These are phyloP conservation scores for Odontamblyopus lacepedii DNA, from an alignment of 2,797 vertebrate genomes.

Conservation along the genomic window DNA sequence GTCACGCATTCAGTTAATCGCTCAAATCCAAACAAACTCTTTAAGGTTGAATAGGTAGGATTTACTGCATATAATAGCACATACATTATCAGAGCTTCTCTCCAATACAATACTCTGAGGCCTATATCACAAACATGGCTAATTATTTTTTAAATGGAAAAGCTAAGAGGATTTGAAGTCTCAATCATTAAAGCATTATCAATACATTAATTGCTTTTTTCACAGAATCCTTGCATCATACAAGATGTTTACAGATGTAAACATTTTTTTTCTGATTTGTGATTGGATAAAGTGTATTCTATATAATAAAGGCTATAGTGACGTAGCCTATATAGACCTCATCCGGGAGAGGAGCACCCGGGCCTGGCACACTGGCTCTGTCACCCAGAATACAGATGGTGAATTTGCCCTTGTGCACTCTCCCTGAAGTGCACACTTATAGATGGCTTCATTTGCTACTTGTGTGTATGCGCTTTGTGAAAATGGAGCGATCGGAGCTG, in stretches of 20 bases:
- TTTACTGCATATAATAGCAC: background rate
- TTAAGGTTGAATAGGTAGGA: background rate
- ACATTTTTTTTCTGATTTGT: background rate
- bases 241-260: slow-evolving; percentile 1
- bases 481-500: slow-evolving; percentile 40
- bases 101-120: too few relatives aligned
- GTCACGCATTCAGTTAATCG: background rate
- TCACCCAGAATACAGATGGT: slow-evolving; percentile 72
- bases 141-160: background rate
- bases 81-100: background rate
- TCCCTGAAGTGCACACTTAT: slow-evolving; percentile 62
- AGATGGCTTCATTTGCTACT: slow-evolving; percentile 57
- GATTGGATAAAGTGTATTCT: background rate
- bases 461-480: slow-evolving; percentile 44
- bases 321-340: slow-evolving; percentile 52
- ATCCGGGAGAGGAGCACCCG: slow-evolving; percentile 56
- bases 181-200: background rate
- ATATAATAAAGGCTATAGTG: slow-evolving; percentile 21
- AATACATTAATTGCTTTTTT: background rate
- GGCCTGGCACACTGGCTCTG: slow-evolving; percentile 55
- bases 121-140: background rate
- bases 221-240: background rate
- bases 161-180: background rate
- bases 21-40: background rate
- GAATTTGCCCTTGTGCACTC: slow-evolving; percentile 68